Evolutionary conservation across 2,888 invertebrate genomes (phyloP).

Genomic region (Geophilus truncorum): DNA sequence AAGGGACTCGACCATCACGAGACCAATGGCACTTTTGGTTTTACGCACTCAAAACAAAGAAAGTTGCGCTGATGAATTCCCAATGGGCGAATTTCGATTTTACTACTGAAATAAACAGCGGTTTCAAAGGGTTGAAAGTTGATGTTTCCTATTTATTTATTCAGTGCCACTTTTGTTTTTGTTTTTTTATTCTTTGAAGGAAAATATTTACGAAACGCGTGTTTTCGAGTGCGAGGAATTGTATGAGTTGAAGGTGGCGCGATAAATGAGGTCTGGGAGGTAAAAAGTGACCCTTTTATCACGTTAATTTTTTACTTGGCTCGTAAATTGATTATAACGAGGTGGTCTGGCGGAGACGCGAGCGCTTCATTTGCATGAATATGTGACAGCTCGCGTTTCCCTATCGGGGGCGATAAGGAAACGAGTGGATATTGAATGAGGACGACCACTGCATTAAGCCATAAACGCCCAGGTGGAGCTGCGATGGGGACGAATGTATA

Average conservation of each 20-base stretch:
- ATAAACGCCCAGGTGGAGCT: conserved; percentile 12
- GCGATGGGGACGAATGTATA: not conserved
- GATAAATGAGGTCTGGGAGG: not conserved
- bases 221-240: too few relatives aligned
- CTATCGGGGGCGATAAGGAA: conserved; percentile 16
- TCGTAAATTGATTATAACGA: conserved; percentile 16
- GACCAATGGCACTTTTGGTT: conserved; percentile 10
- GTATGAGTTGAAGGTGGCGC: not conserved
- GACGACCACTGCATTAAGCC: conserved; percentile 16
- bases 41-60: not conserved
- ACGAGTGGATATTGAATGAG: conserved; percentile 15
- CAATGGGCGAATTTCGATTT: not conserved
- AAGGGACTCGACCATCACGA: not conserved
- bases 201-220: not conserved
- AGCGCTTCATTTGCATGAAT: not conserved
- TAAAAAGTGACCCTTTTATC: not conserved
- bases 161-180: too few relatives aligned
- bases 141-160: too few relatives aligned
- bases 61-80: not conserved
- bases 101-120: too few relatives aligned
- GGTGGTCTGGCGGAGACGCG: not conserved
- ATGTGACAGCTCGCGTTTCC: conserved; percentile 12
- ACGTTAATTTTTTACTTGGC: not conserved
- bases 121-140: too few relatives aligned
- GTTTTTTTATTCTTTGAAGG: too few relatives aligned